Percentiles rank a stretch among this genome's conserved stretches.
These are phyloP conservation scores for Lagodon rhomboides DNA, from an alignment of 2,797 vertebrate genomes.

Conservation along the genomic window DNA sequence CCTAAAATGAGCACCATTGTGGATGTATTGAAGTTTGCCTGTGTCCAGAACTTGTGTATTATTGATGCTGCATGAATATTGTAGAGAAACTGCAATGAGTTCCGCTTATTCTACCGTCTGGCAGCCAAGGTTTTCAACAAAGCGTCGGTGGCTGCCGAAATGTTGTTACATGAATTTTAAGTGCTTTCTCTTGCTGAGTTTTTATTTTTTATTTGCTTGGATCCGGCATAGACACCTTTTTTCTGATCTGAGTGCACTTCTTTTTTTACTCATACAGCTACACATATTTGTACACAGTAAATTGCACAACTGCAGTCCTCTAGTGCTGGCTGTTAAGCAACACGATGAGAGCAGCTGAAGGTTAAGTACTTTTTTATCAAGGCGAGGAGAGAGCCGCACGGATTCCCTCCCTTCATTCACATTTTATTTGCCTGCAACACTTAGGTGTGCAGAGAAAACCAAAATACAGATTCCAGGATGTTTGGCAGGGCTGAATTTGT, in stretches of 20 bases:
- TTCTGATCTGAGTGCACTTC: not conserved
- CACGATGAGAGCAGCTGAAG: not conserved
- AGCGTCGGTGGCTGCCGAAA: not conserved
- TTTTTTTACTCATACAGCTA: not conserved
- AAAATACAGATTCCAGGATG: not conserved
- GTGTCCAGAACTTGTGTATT: conserved; percentile 11
- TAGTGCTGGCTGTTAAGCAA: not conserved
- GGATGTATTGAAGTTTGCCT: not conserved
- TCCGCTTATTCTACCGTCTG: not conserved
- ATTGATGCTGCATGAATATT: conserved; percentile 49
- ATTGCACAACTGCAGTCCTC: conserved; percentile 6
- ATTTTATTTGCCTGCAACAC: conserved; percentile 18
- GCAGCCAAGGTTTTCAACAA: not conserved
- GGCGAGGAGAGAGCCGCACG: not conserved
- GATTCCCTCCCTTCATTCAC: conserved; percentile 10
- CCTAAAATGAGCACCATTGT: not conserved
- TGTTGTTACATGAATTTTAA: not conserved
- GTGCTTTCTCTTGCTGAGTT: not conserved
- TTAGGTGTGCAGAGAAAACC: not conserved
- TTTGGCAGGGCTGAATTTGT: not conserved
- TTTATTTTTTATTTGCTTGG: not conserved
- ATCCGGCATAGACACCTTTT: not conserved
- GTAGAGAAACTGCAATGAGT: conserved; percentile 1
- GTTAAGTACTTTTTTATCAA: conserved; percentile 21
- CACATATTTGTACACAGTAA: not conserved